Percentiles rank a stretch among this genome's conserved stretches.
Conservation (phyloP, 2,797 vertebrate genomes). For the Stomatorhinus walkeri region DNA sequence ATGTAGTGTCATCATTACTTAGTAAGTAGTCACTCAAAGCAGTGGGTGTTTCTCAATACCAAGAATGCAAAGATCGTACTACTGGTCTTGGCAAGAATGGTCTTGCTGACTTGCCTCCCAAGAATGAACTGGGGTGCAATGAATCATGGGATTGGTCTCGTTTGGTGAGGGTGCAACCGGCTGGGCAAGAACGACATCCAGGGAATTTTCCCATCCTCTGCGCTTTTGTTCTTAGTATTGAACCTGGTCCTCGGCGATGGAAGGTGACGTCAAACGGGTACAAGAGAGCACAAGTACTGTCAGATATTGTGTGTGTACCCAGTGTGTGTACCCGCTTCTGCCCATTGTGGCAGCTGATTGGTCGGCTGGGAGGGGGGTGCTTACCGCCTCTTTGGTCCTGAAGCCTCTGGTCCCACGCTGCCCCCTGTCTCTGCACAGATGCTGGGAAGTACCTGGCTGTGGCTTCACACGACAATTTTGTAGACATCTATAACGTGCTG, state of each 20-base stretch:
- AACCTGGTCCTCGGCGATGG: not conserved
- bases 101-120: not conserved
- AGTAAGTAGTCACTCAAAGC: not conserved
- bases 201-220: not conserved
- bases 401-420: not conserved
- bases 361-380: not conserved
- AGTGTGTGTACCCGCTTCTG: not conserved
- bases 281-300: not conserved
- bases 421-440: conserved; percentile 53
- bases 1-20: not conserved
- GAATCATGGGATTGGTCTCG: not conserved
- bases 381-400: not conserved
- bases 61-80: not conserved
- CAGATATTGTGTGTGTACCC: not conserved
- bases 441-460: conserved; percentile 90
- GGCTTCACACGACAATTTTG: conserved; percentile 90
- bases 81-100: not conserved
- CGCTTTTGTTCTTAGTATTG: not conserved
- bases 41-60: not conserved
- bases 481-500: conserved; percentile 94
- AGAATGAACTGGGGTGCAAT: not conserved
- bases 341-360: not conserved
- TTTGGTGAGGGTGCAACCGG: not conserved
- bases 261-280: not conserved
- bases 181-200: not conserved